A percentile compares a stretch with the other conserved stretches of the same genome.
Evolutionary conservation across 2,113 vertebrate genomes (phyloP).

Genomic region (Crotalus helleri): DNA sequence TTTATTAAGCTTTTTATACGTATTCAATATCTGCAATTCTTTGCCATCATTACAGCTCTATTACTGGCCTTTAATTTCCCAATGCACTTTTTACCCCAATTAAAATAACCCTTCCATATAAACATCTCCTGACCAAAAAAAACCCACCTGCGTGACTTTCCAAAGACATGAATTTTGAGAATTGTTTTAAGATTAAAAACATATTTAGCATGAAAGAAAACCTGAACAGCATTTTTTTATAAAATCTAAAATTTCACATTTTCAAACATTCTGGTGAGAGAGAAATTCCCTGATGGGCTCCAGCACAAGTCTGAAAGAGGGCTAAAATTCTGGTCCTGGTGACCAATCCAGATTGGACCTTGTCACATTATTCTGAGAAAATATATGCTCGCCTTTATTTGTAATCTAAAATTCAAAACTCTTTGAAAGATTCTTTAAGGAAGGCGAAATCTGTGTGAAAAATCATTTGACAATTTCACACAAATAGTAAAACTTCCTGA

Average conservation of each 20-base stretch:
- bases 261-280: no score
- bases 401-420: no score
- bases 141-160: neutral
- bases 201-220: slow-evolving; percentile 5
- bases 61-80: slow-evolving; percentile 25
- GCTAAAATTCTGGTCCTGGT: no score
- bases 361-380: no score
- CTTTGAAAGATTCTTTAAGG: neutral
- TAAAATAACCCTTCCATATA: slow-evolving; percentile 18
- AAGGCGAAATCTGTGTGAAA: neutral
- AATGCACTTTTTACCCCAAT: neutral
- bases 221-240: neutral
- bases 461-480: neutral
- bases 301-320: no score
- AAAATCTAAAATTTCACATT: neutral
- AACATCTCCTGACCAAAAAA: neutral
- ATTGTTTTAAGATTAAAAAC: slow-evolving; percentile 7
- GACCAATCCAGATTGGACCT: no score
- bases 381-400: no score
- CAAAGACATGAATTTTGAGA: neutral
- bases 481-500: neutral
- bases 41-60: slow-evolving; percentile 15
- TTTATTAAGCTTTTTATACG: slow-evolving; percentile 18
- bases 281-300: no score
- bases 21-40: slow-evolving; percentile 14